A percentile compares a stretch with the other conserved stretches of the same genome.
Conservation (phyloP, 2,888 invertebrate genomes). For the Vanessa cardui region DNA sequence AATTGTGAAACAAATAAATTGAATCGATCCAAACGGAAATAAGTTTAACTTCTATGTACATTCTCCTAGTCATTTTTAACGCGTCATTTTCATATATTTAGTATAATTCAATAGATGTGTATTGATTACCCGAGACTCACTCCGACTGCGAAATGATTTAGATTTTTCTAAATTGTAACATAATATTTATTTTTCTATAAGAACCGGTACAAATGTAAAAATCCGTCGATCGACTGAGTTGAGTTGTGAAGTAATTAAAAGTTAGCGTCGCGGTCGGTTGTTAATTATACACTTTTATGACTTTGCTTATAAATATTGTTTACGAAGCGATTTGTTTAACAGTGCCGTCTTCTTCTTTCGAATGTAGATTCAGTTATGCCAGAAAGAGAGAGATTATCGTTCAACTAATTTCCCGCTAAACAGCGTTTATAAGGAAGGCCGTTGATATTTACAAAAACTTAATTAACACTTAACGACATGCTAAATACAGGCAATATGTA, state of each 20-base stretch:
- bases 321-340: conserved; percentile 15
- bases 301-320: no score
- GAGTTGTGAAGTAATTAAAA: not conserved
- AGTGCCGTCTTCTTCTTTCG: not conserved
- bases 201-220: conserved; percentile 5
- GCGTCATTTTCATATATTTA: conserved; percentile 30
- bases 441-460: conserved; percentile 21
- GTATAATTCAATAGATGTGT: conserved; percentile 16
- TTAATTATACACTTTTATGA: conserved; percentile 8
- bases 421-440: not conserved
- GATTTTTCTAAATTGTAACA: conserved; percentile 3
- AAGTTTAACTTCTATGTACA: conserved; percentile 16
- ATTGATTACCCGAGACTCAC: not conserved
- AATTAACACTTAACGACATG: conserved; percentile 18
- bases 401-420: no score
- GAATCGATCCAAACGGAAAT: conserved; percentile 20
- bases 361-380: no score
- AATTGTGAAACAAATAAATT: not conserved
- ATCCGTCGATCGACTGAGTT: conserved; percentile 9
- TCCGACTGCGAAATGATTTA: conserved; percentile 4
- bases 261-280: conserved; percentile 10
- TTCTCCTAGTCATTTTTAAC: conserved; percentile 50
- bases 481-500: conserved; percentile 31
- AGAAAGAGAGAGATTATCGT: no score
- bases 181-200: conserved; percentile 1